These are phyloP conservation scores for Echinometra lucunter DNA, from an alignment of 53 echinoderm and acorn worm species.

Conservation along the genomic window DNA sequence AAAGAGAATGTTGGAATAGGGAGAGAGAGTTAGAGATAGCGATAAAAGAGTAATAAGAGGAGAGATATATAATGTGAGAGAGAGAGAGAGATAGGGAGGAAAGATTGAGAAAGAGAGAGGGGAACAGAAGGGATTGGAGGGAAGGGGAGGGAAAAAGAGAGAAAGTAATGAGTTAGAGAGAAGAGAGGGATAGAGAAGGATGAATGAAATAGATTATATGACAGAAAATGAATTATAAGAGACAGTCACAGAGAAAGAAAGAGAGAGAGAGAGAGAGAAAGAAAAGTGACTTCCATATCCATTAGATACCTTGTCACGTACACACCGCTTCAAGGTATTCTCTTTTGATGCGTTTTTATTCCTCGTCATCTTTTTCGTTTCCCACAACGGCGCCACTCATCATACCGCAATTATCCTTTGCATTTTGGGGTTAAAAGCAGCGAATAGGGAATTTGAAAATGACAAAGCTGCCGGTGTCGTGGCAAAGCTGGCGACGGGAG, in stretches of 20 bases:
- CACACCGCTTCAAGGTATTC: background rate
- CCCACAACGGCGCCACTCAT: background rate
- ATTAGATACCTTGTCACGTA: constrained; percentile 13
- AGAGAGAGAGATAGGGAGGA: background rate
- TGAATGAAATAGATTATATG: no score
- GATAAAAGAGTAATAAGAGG: background rate
- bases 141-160: background rate
- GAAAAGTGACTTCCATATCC: background rate
- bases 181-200: background rate
- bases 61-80: background rate
- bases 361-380: background rate
- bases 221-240: background rate
- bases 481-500: background rate
- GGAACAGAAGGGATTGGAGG: background rate
- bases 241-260: background rate
- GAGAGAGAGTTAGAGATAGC: background rate
- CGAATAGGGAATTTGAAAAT: background rate
- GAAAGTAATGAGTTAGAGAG: background rate
- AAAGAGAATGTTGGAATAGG: background rate
- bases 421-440: constrained; percentile 10
- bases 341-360: background rate
- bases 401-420: background rate
- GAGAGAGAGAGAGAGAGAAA: background rate
- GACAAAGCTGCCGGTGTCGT: background rate
- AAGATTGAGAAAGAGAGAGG: background rate